A percentile compares a stretch with the other conserved stretches of the same genome.
Evolutionary conservation across 2,888 invertebrate species (phyloP).

Genomic region (Lasioglossum leucozonium): DNA sequence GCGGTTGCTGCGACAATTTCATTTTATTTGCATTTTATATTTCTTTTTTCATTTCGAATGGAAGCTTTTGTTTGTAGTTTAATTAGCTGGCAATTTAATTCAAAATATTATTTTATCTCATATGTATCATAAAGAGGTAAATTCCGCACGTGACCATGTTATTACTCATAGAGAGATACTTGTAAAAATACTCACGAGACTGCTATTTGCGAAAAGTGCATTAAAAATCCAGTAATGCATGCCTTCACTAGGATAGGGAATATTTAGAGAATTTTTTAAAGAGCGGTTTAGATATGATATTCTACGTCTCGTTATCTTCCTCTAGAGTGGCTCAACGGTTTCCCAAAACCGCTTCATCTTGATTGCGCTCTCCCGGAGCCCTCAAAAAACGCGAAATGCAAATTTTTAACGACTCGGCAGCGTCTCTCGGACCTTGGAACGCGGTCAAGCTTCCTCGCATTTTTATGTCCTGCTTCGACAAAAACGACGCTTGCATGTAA

Average conservation of each 20-base stretch:
- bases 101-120: too few species aligned
- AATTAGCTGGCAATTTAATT: neutral
- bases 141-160: neutral
- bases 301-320: neutral
- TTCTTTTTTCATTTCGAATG: too few species aligned
- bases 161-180: neutral
- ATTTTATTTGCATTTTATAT: neutral
- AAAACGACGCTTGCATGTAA: constrained; percentile 15
- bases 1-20: too few species aligned
- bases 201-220: neutral
- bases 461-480: neutral
- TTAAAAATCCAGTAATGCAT: neutral
- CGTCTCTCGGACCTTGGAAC: constrained; percentile 11
- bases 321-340: neutral
- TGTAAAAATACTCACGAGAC: neutral
- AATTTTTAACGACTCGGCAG: neutral
- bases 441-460: neutral
- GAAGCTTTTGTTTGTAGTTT: neutral
- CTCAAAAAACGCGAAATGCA: neutral
- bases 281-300: neutral
- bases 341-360: neutral
- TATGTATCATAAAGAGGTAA: too few species aligned
- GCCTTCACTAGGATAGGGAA: neutral
- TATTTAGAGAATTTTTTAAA: neutral
- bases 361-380: neutral